These are phyloP conservation scores for Drosophila seclusa DNA, from an alignment of 2,888 invertebrate genomes.

Conservation along the genomic window DNA sequence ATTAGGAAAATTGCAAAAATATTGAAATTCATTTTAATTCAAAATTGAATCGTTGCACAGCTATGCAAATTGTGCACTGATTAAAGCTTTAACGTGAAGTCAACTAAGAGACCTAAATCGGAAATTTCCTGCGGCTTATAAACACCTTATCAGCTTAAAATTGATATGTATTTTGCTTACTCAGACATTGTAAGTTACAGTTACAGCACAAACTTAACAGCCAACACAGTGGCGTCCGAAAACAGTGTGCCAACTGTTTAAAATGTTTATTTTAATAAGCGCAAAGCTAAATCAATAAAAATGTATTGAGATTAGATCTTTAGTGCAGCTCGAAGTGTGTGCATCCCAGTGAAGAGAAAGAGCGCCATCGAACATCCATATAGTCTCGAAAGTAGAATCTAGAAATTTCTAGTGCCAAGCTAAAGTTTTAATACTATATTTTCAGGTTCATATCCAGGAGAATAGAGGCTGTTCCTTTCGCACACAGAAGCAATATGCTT, in stretches of 20 bases:
- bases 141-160: background rate
- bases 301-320: background rate
- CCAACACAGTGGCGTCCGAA: background rate
- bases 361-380: background rate
- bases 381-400: background rate
- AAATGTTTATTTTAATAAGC: background rate
- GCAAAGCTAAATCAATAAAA: too few relatives aligned
- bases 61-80: too few relatives aligned
- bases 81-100: too few relatives aligned
- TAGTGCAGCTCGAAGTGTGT: too few relatives aligned
- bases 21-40: too few relatives aligned
- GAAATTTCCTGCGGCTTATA: background rate
- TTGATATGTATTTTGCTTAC: background rate
- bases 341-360: too few relatives aligned
- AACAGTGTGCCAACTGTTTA: background rate
- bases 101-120: background rate
- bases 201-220: background rate
- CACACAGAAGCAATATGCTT: too few relatives aligned
- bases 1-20: too few relatives aligned
- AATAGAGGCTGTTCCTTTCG: background rate
- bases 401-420: background rate
- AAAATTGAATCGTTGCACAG: too few relatives aligned
- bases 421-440: too few relatives aligned
- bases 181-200: background rate
- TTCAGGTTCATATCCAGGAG: too few relatives aligned